Conservation (phyloP, 2,797 vertebrate genomes). For the Sebastes oblongus region DNA sequence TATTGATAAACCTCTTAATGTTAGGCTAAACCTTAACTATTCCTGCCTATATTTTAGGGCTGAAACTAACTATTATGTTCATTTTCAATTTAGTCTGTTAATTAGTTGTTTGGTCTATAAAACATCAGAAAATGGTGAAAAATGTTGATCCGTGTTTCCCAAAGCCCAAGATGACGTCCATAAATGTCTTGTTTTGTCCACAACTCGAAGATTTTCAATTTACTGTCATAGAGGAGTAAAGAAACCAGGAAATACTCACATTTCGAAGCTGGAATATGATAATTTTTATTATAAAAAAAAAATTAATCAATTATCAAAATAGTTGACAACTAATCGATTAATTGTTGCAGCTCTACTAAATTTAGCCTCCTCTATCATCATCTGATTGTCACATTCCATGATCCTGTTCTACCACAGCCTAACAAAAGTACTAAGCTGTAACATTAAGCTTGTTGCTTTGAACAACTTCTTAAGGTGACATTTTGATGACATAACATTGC, state of each 20-base stretch:
- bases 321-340: too few species aligned
- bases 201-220: too few species aligned
- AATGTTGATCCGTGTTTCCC: too few species aligned
- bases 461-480: neutral
- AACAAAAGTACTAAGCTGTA: neutral
- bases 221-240: too few species aligned
- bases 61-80: neutral
- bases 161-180: neutral
- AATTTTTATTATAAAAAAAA: too few species aligned
- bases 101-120: neutral
- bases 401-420: neutral
- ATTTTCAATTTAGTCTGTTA: neutral
- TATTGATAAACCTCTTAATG: neutral
- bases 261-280: too few species aligned
- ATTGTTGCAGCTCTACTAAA: neutral
- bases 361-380: neutral
- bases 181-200: too few species aligned
- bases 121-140: neutral
- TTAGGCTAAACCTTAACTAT: neutral
- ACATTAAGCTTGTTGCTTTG: neutral
- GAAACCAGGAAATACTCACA: too few species aligned
- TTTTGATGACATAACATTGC: neutral
- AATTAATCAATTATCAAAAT: too few species aligned
- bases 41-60: neutral
- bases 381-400: neutral